These are phyloP conservation scores for Eucidaris tribuloides DNA, from an alignment of 35 echinoderm and acorn worm species.

Conservation along the genomic window DNA sequence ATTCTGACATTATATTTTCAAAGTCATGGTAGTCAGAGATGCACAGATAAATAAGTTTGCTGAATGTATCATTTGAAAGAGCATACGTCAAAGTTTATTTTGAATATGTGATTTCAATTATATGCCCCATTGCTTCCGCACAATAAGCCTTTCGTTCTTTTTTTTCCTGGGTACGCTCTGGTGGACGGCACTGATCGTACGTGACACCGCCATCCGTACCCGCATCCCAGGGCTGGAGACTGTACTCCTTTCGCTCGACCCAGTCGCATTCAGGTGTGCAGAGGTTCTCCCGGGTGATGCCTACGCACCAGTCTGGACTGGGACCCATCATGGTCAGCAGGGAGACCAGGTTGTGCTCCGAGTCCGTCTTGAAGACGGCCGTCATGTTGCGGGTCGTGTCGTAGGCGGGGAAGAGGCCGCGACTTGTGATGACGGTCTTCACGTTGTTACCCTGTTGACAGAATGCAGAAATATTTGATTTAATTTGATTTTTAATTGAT, in stretches of 20 bases:
- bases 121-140: not conserved
- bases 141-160: conserved; percentile 10
- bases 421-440: conserved; percentile 72
- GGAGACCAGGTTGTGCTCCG: conserved; percentile 61
- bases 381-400: conserved; percentile 66
- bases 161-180: too few species aligned
- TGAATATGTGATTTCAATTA: not conserved
- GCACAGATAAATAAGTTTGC: not conserved
- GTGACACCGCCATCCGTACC: conserved; percentile 90
- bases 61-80: not conserved
- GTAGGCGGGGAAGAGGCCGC: conserved; percentile 75
- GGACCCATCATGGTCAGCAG: conserved; percentile 90
- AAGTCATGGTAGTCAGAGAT: not conserved
- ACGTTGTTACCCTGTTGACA: conserved; percentile 71
- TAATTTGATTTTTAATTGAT: too few species aligned
- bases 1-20: not conserved
- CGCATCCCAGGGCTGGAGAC: conserved; percentile 89
- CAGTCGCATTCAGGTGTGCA: conserved; percentile 85
- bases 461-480: too few species aligned
- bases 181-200: too few species aligned
- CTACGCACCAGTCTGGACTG: conserved; percentile 92
- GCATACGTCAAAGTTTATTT: not conserved
- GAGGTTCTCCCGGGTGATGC: conserved; percentile 62
- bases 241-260: conserved; percentile 61
- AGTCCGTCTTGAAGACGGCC: conserved; percentile 56